Evolutionary conservation across 2,113 vertebrate genomes (phyloP).

Genomic region (Halcyon senegalensis): DNA sequence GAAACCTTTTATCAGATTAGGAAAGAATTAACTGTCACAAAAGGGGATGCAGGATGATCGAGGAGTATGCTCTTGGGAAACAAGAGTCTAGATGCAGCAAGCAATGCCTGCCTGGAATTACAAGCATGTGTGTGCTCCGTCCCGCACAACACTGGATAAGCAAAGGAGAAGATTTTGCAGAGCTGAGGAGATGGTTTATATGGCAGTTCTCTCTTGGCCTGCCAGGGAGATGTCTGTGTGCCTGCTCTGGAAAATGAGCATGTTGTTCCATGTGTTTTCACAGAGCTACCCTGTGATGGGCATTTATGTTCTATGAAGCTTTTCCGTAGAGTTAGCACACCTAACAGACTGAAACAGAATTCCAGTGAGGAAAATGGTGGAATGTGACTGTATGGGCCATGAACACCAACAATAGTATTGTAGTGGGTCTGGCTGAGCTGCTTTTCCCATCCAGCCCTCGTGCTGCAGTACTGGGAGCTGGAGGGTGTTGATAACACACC

Average conservation of each 20-base stretch:
- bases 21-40: background rate
- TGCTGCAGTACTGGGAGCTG: no score
- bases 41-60: background rate
- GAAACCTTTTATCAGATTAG: background rate
- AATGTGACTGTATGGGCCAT: background rate
- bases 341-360: no score
- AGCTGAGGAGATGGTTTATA: background rate
- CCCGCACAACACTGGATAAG: accelerated
- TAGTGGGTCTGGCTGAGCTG: no score
- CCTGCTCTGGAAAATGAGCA: background rate
- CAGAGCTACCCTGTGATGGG: background rate
- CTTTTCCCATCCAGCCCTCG: no score
- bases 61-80: background rate
- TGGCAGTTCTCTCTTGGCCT: background rate
- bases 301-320: background rate
- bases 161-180: background rate
- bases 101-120: background rate
- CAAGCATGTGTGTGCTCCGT: background rate
- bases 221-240: background rate
- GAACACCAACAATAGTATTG: background rate
- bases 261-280: background rate
- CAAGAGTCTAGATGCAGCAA: background rate
- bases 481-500: no score
- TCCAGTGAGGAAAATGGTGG: background rate
- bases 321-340: background rate